Evolutionary conservation across 2,888 invertebrate genomes (phyloP).

Genomic region (Amblyteles armatorius): DNA sequence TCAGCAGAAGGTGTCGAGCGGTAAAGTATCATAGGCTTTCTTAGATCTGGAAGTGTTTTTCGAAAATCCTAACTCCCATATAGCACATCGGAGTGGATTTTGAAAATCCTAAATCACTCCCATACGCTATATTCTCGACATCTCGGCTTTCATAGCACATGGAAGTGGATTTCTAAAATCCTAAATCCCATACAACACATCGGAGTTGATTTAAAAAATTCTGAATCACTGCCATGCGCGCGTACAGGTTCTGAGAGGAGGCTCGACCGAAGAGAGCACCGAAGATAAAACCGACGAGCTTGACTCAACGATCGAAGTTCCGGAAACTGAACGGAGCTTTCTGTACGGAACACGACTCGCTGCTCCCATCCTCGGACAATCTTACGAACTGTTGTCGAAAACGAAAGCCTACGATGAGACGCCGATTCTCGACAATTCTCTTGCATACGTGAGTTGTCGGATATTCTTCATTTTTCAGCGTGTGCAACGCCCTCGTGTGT

Average conservation of each 20-base stretch:
- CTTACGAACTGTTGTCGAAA: constrained; percentile 86
- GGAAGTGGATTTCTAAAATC: too few relatives aligned
- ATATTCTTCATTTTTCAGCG: neutral
- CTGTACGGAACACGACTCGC: constrained; percentile 86
- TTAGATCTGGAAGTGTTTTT: too few relatives aligned
- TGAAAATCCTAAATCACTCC: too few relatives aligned
- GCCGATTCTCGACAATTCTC: constrained; percentile 87
- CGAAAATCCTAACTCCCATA: too few relatives aligned
- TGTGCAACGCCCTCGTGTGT: constrained; percentile 12
- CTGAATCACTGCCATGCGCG: neutral
- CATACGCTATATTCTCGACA: too few relatives aligned
- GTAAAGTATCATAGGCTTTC: too few relatives aligned
- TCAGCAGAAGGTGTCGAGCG: too few relatives aligned
- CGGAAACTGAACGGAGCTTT: constrained; percentile 65
- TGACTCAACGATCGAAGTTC: constrained; percentile 84
- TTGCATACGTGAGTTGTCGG: constrained; percentile 85
- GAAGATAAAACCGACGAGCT: constrained; percentile 84
- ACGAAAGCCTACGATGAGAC: constrained; percentile 84
- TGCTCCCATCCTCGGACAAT: constrained; percentile 87
- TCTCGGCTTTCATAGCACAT: too few relatives aligned
- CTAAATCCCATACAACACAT: too few relatives aligned
- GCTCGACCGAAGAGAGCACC: constrained; percentile 80
- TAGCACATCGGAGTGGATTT: too few relatives aligned
- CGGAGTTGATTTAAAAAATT: too few relatives aligned
- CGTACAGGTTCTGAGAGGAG: constrained; percentile 84